Evolutionary conservation across 2,888 invertebrate species (phyloP).

Genomic region (Trichopria drosophilae): DNA sequence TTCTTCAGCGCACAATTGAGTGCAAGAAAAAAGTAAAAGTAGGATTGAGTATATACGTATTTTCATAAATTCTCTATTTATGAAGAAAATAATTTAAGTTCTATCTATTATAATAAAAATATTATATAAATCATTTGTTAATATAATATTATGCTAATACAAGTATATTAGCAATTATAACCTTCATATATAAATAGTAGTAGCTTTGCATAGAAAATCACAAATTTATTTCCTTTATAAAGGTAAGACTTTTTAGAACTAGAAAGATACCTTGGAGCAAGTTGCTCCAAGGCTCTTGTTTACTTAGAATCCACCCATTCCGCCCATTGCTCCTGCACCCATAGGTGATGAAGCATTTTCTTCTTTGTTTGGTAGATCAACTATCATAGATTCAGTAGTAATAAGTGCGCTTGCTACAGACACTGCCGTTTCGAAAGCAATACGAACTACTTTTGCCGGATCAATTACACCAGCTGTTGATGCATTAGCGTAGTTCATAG

Average conservation of each 20-base stretch:
- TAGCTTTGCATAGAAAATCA: too few relatives aligned
- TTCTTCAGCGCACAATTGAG: slow-evolving; percentile 9
- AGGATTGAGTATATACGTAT: slow-evolving; percentile 12
- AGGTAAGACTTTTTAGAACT: slow-evolving; percentile 19
- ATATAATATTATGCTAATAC: slow-evolving; percentile 15
- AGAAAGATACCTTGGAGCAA: too few relatives aligned
- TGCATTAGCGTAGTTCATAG: slow-evolving; percentile 8
- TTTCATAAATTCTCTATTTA: too few relatives aligned
- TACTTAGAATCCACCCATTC: slow-evolving; percentile 25
- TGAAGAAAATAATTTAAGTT: slow-evolving; percentile 9
- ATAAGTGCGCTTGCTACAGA: slow-evolving; percentile 15
- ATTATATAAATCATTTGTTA: slow-evolving; percentile 12
- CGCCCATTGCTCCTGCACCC: slow-evolving; percentile 9
- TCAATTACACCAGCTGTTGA: slow-evolving; percentile 15
- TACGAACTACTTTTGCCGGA: slow-evolving; percentile 22
- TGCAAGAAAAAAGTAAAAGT: slow-evolving; percentile 13
- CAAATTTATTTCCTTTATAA: too few relatives aligned
- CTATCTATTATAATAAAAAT: slow-evolving; percentile 9
- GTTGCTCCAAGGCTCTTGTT: too few relatives aligned
- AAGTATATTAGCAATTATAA: slow-evolving; percentile 16
- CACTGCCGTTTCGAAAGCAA: slow-evolving; percentile 19
- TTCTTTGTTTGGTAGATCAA: slow-evolving; percentile 23
- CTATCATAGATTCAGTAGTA: slow-evolving; percentile 22
- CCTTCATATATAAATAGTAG: too few relatives aligned
- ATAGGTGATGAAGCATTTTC: slow-evolving; percentile 16